Evolutionary conservation across 2,797 vertebrate genomes (phyloP), one percentile per base, ranked within the genome.

Genomic region (Fratercula arctica): DNA sequence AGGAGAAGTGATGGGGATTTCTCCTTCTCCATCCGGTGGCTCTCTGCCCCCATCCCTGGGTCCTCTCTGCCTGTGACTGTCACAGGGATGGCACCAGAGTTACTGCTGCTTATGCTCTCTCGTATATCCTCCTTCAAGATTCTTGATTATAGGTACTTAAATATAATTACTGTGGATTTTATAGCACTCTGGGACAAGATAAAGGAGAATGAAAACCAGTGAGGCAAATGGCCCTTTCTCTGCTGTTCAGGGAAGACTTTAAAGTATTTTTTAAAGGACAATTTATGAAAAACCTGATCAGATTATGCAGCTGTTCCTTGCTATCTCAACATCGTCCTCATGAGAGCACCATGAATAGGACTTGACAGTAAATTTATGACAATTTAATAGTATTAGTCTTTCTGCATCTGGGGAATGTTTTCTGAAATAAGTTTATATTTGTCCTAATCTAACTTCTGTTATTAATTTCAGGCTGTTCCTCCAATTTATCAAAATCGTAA

Each of bases 161-260:
- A 95, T 35, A 53, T 91, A 93, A 96, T 96, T 93, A 66, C 69
- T 54, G 57, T 90, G 79, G 79, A 59, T 93, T 95, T 96, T 92
- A 90, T 66, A 75, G 69, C 46, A 89, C 79, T 87, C 69, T 76
- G 82, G 76, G 66, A 96, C 54, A 92, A 91, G 94, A 90, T 87
- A 91, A 95, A 89, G 57, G 70, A 94, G 57, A 75, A 92, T 72
- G 57, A 93, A 95, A 93, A 81, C 66, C 64, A 87, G 66, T 56
- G 75, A 94, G 75, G 53, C 68, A 93, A 93, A 75, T 28, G 51
- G 76, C 11, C 25, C 73, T 81, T 89, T 43, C 63, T 89, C 89
- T 87, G 72, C 50, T 84, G 37, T 91, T 94, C 79, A 84, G 72
- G 39, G 50, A 85, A 89, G 54, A 75, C 11, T 75, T 93, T 35